A percentile compares a stretch with the other conserved stretches of the same genome.
phyloP scores from a whole-genome alignment of 2,888 invertebrate species.

The Nudaria mundana region DNA sequence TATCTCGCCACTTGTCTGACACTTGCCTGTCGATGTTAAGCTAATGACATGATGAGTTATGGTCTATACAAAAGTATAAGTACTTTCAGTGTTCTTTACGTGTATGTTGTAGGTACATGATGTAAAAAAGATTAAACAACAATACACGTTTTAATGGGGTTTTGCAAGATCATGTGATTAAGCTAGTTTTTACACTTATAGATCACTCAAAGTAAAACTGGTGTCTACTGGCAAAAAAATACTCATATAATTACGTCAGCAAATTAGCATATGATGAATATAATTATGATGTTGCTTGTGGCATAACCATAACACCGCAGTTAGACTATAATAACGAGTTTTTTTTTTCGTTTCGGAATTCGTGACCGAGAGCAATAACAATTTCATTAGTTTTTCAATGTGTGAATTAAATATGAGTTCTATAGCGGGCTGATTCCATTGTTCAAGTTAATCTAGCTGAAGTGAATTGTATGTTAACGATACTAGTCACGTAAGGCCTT shows the following conservation, averaged over 20 bases:
- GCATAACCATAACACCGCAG: slow-evolving; percentile 54
- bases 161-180: too few relatives aligned
- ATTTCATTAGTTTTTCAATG: slow-evolving; percentile 60
- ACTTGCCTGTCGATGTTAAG: too few relatives aligned
- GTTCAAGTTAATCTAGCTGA: slow-evolving; percentile 41
- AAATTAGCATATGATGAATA: slow-evolving; percentile 42
- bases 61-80: too few relatives aligned
- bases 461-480: slow-evolving; percentile 31
- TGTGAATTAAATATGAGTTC: slow-evolving; percentile 52
- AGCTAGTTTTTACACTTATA: too few relatives aligned
- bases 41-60: too few relatives aligned
- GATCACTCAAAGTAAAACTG: not conserved
- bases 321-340: slow-evolving; percentile 47
- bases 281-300: slow-evolving; percentile 47
- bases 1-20: too few relatives aligned
- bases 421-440: slow-evolving; percentile 41
- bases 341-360: slow-evolving; percentile 52
- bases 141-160: too few relatives aligned
- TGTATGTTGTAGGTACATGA: too few relatives aligned
- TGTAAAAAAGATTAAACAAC: too few relatives aligned
- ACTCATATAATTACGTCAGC: slow-evolving; percentile 39
- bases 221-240: slow-evolving; percentile 5
- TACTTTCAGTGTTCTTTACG: too few relatives aligned
- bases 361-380: slow-evolving; percentile 63
- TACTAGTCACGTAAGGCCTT: slow-evolving; percentile 39